Percentiles rank a stretch among this genome's conserved stretches.
phyloP scores from a whole-genome alignment of 2,113 vertebrate genomes.

The Recurvirostra avosetta region DNA sequence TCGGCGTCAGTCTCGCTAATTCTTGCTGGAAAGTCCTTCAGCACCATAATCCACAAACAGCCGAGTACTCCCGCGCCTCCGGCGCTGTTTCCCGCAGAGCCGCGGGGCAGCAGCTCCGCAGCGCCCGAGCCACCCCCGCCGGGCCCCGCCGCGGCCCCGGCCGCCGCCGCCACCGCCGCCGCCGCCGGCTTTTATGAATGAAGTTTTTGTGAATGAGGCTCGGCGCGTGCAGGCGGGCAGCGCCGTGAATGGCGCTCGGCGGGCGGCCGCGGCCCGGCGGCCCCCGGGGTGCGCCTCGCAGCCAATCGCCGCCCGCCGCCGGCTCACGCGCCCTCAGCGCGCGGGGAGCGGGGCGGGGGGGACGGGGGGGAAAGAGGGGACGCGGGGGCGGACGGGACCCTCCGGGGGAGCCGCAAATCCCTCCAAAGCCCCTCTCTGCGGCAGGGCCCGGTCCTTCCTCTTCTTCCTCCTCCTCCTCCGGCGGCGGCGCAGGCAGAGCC shows the following conservation, averaged over 20 bases:
- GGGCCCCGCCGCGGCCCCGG: neutral
- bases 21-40: neutral
- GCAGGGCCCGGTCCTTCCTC: neutral
- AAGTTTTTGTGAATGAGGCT: conserved; percentile 86
- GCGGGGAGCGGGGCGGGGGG: neutral
- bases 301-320: conserved; percentile 82
- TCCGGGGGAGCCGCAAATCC: neutral
- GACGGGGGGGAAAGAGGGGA: neutral
- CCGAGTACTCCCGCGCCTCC: neutral
- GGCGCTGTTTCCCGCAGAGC: neutral
- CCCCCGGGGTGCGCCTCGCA: conserved; percentile 69
- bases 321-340: conserved; percentile 83
- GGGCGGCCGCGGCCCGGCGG: conserved; percentile 82
- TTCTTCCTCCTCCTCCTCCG: neutral
- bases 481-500: neutral
- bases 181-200: conserved; percentile 86
- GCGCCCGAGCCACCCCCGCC: neutral
- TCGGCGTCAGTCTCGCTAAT: neutral
- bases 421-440: neutral
- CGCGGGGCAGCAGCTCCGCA: neutral
- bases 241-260: conserved; percentile 86
- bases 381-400: neutral
- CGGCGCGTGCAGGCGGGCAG: conserved; percentile 77
- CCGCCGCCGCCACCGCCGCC: neutral
- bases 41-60: neutral